Evolutionary conservation across 2,888 invertebrate genomes (phyloP).

Genomic region (Saturnia japonica): DNA sequence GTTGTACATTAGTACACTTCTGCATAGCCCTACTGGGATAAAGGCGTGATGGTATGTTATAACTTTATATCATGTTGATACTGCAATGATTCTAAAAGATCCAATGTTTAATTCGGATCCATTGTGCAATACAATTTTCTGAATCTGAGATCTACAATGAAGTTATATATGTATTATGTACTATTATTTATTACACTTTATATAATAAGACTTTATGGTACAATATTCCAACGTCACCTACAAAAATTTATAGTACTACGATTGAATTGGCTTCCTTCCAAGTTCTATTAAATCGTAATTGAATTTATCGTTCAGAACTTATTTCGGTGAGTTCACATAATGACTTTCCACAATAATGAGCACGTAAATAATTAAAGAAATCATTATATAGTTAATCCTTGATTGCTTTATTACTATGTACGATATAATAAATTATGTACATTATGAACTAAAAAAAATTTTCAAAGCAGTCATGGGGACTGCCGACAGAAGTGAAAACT

Average conservation of each 20-base stretch:
- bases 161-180: background rate
- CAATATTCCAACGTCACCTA: constrained; percentile 7
- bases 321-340: constrained; percentile 4
- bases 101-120: background rate
- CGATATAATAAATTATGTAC: too few relatives aligned
- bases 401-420: too few relatives aligned
- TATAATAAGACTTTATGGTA: background rate
- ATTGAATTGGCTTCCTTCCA: constrained; percentile 3
- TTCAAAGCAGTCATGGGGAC: too few relatives aligned
- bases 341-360: constrained; percentile 3
- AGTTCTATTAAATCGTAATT: constrained; percentile 14
- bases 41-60: too few relatives aligned
- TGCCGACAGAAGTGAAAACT: too few relatives aligned
- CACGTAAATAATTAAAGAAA: background rate
- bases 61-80: background rate
- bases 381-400: background rate
- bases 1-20: too few relatives aligned
- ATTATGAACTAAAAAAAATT: too few relatives aligned
- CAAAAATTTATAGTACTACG: constrained; percentile 3
- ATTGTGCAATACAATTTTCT: background rate
- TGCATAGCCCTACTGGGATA: too few relatives aligned
- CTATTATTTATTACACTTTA: background rate
- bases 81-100: background rate
- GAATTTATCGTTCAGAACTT: constrained; percentile 7
- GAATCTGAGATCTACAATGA: background rate